Evolutionary conservation across 1,140 invertebrate genomes (phyloP).

Genomic region (Cryptotermes secundus): DNA sequence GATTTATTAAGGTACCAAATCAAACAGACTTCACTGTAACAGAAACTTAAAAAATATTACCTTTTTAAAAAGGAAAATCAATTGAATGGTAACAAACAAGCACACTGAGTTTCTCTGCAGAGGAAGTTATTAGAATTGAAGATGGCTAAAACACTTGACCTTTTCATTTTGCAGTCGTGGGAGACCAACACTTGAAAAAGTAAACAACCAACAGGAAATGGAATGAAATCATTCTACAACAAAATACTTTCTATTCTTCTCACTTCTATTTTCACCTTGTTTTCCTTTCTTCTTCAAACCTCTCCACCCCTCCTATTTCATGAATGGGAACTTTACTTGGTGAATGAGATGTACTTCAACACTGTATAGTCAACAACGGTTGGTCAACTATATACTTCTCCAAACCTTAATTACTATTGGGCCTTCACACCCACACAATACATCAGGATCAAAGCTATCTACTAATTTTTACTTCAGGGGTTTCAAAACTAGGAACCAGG

Average conservation of each 20-base stretch:
- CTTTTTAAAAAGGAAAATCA: too few species aligned
- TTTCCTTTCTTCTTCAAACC: background rate
- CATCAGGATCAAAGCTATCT: too few species aligned
- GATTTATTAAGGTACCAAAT: too few species aligned
- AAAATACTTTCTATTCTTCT: background rate
- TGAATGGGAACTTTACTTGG: background rate
- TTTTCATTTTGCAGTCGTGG: background rate
- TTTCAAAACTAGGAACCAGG: too few species aligned
- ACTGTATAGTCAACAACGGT: too few species aligned
- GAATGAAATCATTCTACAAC: background rate
- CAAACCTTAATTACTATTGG: background rate
- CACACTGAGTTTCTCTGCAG: background rate
- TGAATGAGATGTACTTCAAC: background rate
- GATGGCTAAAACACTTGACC: background rate
- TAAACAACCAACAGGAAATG: background rate
- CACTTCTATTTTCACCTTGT: background rate
- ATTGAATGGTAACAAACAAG: too few species aligned
- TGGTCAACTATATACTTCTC: background rate
- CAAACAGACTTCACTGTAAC: too few species aligned
- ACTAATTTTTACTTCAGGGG: too few species aligned
- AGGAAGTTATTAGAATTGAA: background rate
- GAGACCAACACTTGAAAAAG: conserved; percentile 10
- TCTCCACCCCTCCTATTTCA: background rate
- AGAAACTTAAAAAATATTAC: too few species aligned
- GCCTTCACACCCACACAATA: background rate